phyloP scores from a whole-genome alignment of 2,888 invertebrate genomes.

The Chironomus riparius region DNA sequence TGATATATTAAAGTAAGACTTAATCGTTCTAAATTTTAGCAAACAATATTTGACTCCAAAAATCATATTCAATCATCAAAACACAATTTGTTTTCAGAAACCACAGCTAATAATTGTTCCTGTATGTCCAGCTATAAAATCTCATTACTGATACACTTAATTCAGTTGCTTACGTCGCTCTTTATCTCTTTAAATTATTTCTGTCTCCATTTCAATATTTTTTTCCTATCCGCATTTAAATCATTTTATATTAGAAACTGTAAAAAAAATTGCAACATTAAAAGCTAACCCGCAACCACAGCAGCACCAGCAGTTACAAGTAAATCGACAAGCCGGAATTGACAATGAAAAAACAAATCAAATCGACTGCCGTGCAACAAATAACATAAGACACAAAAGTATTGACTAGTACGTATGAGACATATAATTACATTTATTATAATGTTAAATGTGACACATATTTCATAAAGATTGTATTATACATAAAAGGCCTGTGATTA shows the following conservation, averaged over 20 bases:
- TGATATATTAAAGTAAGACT: too few species aligned
- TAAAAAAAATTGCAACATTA: neutral
- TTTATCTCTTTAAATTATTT: too few species aligned
- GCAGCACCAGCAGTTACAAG: neutral
- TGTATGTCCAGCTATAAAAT: too few species aligned
- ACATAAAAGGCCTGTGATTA: constrained; percentile 3
- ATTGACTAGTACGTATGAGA: neutral
- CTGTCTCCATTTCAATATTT: neutral
- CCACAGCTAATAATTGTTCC: too few species aligned
- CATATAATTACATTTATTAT: constrained; percentile 26
- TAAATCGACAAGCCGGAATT: constrained; percentile 1
- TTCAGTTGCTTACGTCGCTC: too few species aligned
- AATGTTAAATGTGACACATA: constrained; percentile 26
- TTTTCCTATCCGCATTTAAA: too few species aligned
- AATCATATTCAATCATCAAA: too few species aligned
- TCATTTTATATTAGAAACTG: too few species aligned
- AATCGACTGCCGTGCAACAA: neutral
- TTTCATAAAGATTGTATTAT: constrained; percentile 9
- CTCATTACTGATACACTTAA: too few species aligned
- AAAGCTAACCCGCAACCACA: neutral
- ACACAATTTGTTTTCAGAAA: too few species aligned
- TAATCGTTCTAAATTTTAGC: too few species aligned
- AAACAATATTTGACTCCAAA: too few species aligned
- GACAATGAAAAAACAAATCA: constrained; percentile 7
- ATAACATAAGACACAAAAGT: neutral